phyloP scores from a whole-genome alignment of 2,797 vertebrate species.

The Octomys mimax region DNA sequence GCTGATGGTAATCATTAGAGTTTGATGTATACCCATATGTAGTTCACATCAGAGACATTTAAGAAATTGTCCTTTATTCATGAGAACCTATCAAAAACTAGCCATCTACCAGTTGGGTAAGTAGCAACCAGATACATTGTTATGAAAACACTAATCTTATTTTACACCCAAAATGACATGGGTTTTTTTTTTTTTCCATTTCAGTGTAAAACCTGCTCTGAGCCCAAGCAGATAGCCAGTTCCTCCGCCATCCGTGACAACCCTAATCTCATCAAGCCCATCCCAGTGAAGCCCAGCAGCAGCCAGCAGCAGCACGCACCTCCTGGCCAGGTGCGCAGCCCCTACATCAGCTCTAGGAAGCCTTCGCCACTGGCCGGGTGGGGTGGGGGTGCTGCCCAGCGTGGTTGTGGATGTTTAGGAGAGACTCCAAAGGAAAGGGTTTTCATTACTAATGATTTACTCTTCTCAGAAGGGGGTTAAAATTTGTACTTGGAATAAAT shows the following conservation, averaged over 20 bases:
- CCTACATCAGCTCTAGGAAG: background rate
- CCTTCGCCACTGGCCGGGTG: background rate
- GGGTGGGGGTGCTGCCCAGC: background rate
- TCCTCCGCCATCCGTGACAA: constrained; percentile 94
- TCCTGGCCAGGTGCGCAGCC: constrained; percentile 87
- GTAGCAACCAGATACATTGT: background rate
- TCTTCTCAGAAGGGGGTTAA: background rate
- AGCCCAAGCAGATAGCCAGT: constrained; percentile 96
- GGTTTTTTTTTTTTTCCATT: constrained; percentile 72
- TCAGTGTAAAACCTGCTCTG: constrained; percentile 93
- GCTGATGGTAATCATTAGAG: background rate
- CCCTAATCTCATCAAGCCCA: constrained; percentile 97
- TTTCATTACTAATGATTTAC: background rate
- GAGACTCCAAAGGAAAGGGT: background rate
- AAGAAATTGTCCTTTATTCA: background rate
- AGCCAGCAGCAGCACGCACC: constrained; percentile 82
- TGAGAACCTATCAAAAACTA: constrained; percentile 23
- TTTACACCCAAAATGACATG: constrained; percentile 42
- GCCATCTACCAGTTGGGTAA: constrained; percentile 26
- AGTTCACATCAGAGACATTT: constrained; percentile 16
- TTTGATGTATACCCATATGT: constrained; percentile 35
- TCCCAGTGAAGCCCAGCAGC: constrained; percentile 95
- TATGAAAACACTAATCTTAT: background rate
- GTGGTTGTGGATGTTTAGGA: background rate
- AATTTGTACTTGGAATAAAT: background rate